A percentile compares a stretch with the other conserved stretches of the same genome.
Evolutionary conservation across 2,797 vertebrate species (phyloP).

Genomic region (Falco peregrinus): DNA sequence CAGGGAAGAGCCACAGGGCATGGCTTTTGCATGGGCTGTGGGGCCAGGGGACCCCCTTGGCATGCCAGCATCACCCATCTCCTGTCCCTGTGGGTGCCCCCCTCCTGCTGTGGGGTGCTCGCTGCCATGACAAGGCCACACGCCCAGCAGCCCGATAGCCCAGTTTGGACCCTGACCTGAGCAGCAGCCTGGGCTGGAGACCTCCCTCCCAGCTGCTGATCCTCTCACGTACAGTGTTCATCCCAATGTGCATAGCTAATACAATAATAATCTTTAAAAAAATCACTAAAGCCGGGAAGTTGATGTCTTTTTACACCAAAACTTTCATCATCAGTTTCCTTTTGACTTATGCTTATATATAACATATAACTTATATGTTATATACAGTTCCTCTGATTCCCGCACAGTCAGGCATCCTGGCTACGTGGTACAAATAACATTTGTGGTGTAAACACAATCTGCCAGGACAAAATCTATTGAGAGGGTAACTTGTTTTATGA

Average conservation of each 20-base stretch:
- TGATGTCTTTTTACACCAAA: neutral
- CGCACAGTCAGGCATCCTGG: neutral
- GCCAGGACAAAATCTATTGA: neutral
- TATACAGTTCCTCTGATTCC: neutral
- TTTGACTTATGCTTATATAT: neutral
- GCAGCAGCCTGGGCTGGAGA: neutral
- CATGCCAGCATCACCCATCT: neutral
- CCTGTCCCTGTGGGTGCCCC: no score
- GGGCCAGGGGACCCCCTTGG: neutral
- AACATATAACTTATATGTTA: no score
- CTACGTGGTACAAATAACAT: neutral
- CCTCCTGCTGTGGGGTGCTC: neutral
- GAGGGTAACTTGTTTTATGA: neutral
- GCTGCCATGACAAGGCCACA: neutral
- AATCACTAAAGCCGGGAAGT: neutral
- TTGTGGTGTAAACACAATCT: neutral
- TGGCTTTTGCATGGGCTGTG: neutral
- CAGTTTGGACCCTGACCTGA: neutral
- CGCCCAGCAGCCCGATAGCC: neutral
- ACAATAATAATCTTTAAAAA: neutral
- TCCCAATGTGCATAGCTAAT: neutral
- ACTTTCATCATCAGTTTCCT: neutral
- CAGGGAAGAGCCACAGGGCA: fast-evolving
- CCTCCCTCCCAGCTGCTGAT: neutral
- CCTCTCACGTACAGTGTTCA: neutral